Conservation (phyloP, 2,797 vertebrate genomes). For the Amblyraja radiata region DNA sequence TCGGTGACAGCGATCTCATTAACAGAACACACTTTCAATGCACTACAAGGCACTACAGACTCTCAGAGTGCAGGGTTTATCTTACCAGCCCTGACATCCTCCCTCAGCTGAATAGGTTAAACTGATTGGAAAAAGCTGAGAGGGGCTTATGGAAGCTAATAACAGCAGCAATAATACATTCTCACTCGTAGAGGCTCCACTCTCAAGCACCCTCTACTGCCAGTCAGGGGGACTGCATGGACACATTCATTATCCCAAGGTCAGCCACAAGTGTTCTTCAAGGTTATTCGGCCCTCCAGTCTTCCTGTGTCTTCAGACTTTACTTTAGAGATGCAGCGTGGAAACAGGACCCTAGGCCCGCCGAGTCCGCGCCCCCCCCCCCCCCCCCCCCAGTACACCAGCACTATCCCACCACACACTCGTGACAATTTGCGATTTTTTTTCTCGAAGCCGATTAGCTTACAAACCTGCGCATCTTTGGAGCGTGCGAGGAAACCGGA, state of each 20-base stretch:
- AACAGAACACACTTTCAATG: background rate
- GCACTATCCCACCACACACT: too few species aligned
- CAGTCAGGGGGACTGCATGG: background rate
- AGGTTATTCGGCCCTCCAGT: background rate
- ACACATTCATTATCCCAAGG: constrained; percentile 2
- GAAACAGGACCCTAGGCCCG: too few species aligned
- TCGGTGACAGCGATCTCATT: background rate
- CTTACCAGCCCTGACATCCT: background rate
- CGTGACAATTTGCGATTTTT: too few species aligned
- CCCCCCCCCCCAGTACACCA: too few species aligned
- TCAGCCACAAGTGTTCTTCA: background rate
- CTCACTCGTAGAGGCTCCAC: background rate
- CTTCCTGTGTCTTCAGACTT: too few species aligned
- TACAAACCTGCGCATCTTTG: too few species aligned
- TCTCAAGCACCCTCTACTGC: background rate
- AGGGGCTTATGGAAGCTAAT: constrained; percentile 26
- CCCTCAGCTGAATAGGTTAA: constrained; percentile 16
- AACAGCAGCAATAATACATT: constrained; percentile 25
- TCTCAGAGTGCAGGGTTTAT: background rate
- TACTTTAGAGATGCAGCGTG: too few species aligned
- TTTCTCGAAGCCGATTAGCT: too few species aligned
- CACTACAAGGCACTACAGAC: background rate
- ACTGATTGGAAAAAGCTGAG: constrained; percentile 20
- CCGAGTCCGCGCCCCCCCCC: too few species aligned
- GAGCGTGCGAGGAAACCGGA: too few species aligned